Conservation (phyloP, 2,113 vertebrate genomes). For the Amazona guildingii region DNA sequence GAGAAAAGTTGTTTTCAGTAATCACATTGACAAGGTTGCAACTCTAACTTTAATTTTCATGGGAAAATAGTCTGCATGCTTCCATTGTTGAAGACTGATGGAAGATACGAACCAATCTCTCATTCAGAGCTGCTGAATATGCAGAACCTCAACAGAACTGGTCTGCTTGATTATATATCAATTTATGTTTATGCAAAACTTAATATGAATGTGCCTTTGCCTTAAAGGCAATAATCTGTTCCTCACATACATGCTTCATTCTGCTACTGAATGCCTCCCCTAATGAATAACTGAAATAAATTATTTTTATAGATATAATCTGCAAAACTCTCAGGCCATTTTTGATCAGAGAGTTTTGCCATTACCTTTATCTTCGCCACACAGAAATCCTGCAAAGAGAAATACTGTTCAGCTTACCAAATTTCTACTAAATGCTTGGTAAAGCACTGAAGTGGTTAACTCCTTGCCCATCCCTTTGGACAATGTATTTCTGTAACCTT, state of each 20-base stretch:
- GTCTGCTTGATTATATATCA: slow-evolving; percentile 23
- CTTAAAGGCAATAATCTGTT: slow-evolving; percentile 57
- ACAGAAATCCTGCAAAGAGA: not conserved
- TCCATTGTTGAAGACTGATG: slow-evolving; percentile 11
- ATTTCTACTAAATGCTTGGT: not conserved
- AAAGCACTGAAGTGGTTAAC: not conserved
- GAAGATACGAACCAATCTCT: not conserved
- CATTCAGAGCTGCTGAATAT: slow-evolving; percentile 38
- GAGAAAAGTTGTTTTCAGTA: not conserved
- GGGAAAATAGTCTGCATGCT: slow-evolving; percentile 3
- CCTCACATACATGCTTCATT: not conserved
- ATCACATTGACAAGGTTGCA: not conserved
- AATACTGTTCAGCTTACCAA: not conserved
- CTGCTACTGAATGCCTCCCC: not conserved
- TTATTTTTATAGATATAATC: slow-evolving; percentile 20
- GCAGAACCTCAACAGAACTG: not conserved
- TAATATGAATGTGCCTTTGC: slow-evolving; percentile 9
- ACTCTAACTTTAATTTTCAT: slow-evolving; percentile 17
- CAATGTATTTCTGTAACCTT: not conserved
- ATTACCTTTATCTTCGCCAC: not conserved
- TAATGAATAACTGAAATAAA: slow-evolving; percentile 41
- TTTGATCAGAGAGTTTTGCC: not conserved
- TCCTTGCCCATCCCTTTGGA: not conserved
- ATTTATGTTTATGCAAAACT: slow-evolving; percentile 44
- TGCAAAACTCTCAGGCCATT: slow-evolving; percentile 16